phyloP scores from a whole-genome alignment of 2,797 vertebrate species.

The Apogon hyalosoma region DNA sequence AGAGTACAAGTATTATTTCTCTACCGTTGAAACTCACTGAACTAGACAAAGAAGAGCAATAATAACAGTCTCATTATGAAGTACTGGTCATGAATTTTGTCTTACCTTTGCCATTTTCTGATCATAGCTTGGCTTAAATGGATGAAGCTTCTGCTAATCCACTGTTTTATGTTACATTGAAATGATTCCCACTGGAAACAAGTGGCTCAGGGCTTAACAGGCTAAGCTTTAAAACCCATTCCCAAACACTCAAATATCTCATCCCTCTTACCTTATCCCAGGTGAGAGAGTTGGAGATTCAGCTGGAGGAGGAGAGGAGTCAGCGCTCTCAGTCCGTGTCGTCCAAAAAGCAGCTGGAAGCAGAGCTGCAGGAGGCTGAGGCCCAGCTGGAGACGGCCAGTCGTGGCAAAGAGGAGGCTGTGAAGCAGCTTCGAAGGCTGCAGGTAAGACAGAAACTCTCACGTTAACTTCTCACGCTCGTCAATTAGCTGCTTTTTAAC shows the following conservation, averaged over 20 bases:
- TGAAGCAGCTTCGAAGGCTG: conserved; percentile 88
- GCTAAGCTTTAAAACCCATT: background rate
- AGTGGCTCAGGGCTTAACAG: no score
- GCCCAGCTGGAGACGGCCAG: conserved; percentile 83
- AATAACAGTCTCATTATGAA: no score
- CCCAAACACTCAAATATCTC: conserved; percentile 39
- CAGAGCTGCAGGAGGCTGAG: conserved; percentile 90
- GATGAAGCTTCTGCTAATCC: no score
- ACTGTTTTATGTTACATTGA: no score
- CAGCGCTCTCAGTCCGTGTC: conserved; percentile 90
- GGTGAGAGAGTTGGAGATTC: conserved; percentile 98
- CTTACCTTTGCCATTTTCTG: no score
- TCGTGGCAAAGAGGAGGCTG: conserved; percentile 88
- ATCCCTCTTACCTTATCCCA: conserved; percentile 79
- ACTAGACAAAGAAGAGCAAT: no score
- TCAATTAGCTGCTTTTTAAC: background rate
- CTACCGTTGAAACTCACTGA: no score
- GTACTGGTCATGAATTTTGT: no score
- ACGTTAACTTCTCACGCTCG: rapidly evolving
- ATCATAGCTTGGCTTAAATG: no score
- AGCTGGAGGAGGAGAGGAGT: conserved; percentile 95
- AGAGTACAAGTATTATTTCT: no score
- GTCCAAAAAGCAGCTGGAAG: conserved; percentile 91
- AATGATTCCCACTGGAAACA: no score
- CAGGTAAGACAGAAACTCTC: conserved; percentile 78